These are phyloP conservation scores for Arrhopalites spinosus DNA, from an alignment of 2,888 invertebrate genomes.

Conservation along the genomic window DNA sequence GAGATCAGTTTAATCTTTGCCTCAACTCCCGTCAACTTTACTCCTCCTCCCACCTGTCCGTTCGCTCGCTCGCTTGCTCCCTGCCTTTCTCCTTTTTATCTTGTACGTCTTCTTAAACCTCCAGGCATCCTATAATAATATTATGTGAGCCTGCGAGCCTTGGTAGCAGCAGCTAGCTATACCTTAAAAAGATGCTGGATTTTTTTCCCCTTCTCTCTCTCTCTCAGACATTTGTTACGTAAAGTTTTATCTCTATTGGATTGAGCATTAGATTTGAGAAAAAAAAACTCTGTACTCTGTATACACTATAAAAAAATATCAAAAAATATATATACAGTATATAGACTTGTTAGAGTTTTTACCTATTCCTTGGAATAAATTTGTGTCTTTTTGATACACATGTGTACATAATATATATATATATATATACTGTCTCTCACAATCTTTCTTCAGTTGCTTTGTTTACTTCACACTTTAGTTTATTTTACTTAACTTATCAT, in stretches of 20 bases:
- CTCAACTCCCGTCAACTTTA: conserved; percentile 54
- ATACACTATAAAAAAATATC: neutral
- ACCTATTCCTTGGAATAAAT: neutral
- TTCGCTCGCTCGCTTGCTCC: conserved; percentile 38
- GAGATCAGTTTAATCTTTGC: conserved; percentile 56
- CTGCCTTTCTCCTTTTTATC: conserved; percentile 25
- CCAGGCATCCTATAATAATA: neutral
- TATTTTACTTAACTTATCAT: neutral
- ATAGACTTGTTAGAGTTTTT: neutral
- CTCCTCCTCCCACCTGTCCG: conserved; percentile 57
- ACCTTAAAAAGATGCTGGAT: conserved; percentile 6
- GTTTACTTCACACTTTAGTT: neutral
- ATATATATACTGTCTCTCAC: no score
- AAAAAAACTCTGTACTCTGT: neutral
- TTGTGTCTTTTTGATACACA: neutral
- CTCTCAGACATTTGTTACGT: neutral
- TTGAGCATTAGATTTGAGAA: neutral
- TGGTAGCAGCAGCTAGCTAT: neutral
- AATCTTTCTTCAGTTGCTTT: neutral
- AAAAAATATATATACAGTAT: neutral
- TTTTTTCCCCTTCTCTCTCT: neutral
- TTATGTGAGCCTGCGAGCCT: no score
- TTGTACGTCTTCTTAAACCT: conserved; percentile 11
- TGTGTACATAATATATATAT: neutral
- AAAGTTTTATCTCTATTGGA: neutral